A percentile compares a stretch with the other conserved stretches of the same genome.
Conservation (phyloP, 2,888 invertebrate genomes). For the Tinea pellionella region DNA sequence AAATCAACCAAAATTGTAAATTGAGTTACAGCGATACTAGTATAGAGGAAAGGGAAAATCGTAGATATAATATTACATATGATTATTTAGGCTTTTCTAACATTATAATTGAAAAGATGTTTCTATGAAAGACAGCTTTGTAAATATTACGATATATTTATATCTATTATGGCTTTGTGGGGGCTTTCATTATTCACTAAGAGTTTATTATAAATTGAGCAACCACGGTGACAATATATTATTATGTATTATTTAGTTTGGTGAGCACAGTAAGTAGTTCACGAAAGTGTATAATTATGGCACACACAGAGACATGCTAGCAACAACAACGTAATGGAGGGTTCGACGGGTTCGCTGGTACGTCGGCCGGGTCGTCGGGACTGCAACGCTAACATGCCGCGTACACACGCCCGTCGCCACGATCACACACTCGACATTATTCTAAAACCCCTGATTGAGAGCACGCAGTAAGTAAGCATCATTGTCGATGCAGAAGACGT, state of each 20-base stretch:
- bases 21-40: background rate
- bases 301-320: slow-evolving; percentile 69
- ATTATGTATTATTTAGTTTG: slow-evolving; percentile 4
- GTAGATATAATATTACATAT: background rate
- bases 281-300: slow-evolving; percentile 46
- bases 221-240: background rate
- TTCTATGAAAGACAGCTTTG: background rate
- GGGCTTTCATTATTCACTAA: background rate
- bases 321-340: slow-evolving; percentile 67
- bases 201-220: background rate
- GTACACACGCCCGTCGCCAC: slow-evolving; percentile 43
- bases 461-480: slow-evolving; percentile 67
- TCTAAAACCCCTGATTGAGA: slow-evolving; percentile 68
- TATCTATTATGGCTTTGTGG: background rate
- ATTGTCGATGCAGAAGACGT: slow-evolving; percentile 42
- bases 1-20: background rate
- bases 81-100: background rate
- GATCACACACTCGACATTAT: slow-evolving; percentile 71
- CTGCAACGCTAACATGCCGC: slow-evolving; percentile 22
- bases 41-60: background rate
- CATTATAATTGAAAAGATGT: background rate
- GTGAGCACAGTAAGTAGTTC: slow-evolving; percentile 3
- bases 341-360: slow-evolving; percentile 19
- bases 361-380: slow-evolving; percentile 46
- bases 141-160: background rate